phyloP scores from a whole-genome alignment of 2,113 vertebrate genomes.

The Picathartes gymnocephalus region DNA sequence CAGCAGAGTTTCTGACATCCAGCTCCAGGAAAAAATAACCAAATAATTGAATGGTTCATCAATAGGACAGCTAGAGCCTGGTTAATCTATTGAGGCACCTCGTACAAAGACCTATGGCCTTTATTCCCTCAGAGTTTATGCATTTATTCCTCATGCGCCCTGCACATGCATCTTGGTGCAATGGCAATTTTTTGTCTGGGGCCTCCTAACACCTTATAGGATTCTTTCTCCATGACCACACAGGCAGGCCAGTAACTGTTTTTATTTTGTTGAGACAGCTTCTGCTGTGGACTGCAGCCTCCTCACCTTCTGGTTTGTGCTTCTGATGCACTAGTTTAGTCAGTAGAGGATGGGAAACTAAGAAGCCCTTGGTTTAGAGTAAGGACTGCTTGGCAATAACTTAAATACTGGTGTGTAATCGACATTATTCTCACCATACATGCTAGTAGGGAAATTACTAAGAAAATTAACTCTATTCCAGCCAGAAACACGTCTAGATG shows the following conservation, averaged over 20 bases:
- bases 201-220: background rate
- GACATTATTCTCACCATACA: background rate
- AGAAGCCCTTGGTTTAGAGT: background rate
- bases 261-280: background rate
- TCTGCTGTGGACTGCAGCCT: background rate
- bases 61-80: background rate
- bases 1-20: background rate
- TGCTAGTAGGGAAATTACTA: background rate
- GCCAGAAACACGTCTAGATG: background rate
- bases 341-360: background rate
- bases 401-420: background rate
- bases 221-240: background rate
- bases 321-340: background rate
- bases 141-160: background rate
- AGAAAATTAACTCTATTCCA: background rate
- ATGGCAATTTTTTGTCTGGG: background rate
- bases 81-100: background rate
- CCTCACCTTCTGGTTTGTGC: background rate
- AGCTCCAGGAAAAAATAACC: background rate
- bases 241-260: background rate
- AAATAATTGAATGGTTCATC: background rate
- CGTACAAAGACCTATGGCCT: fast-evolving
- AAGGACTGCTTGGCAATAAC: background rate
- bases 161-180: background rate
- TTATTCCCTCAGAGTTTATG: background rate